Evolutionary conservation across 53 echinoderm and acorn worm genomes (phyloP).

Genomic region (Paelopatides confundens): DNA sequence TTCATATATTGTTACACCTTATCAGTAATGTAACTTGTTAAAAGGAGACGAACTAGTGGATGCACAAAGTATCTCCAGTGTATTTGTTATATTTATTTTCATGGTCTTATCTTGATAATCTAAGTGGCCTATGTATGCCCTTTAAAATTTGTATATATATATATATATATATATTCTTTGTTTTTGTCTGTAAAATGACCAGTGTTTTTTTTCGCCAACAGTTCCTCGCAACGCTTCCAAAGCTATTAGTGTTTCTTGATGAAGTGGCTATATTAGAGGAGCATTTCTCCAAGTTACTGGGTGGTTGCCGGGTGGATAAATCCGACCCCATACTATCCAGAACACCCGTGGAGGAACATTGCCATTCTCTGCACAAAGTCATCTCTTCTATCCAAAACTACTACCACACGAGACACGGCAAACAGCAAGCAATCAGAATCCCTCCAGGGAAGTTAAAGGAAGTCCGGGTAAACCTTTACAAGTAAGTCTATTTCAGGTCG

Average conservation of each 20-base stretch:
- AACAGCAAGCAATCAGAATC: conserved; percentile 41
- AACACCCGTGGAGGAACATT: conserved; percentile 30
- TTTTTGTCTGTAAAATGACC: too few species aligned
- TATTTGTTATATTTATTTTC: too few species aligned
- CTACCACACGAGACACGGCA: conserved; percentile 42
- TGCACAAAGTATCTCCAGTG: too few species aligned
- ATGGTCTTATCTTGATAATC: too few species aligned
- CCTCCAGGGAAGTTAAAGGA: conserved; percentile 43
- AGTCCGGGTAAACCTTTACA: conserved; percentile 22
- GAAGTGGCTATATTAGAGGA: conserved; percentile 10
- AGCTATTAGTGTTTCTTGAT: neutral
- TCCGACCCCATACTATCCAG: conserved; percentile 28
- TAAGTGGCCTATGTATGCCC: too few species aligned
- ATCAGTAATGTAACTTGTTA: too few species aligned
- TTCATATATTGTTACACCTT: too few species aligned
- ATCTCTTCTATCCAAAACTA: conserved; percentile 31
- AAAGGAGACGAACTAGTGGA: too few species aligned
- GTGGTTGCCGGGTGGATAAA: conserved; percentile 40
- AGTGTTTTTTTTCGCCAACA: conserved; percentile 13
- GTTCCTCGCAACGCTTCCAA: conserved; percentile 26
- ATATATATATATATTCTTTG: too few species aligned
- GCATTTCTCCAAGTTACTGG: conserved; percentile 39
- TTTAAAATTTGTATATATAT: too few species aligned
- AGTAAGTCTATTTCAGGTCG: conserved; percentile 8
- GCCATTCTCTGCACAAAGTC: neutral